Evolutionary conservation across 1,140 invertebrate genomes (phyloP), one percentile per base, ranked within the genome.

Genomic region (Orius laevigatus): DNA sequence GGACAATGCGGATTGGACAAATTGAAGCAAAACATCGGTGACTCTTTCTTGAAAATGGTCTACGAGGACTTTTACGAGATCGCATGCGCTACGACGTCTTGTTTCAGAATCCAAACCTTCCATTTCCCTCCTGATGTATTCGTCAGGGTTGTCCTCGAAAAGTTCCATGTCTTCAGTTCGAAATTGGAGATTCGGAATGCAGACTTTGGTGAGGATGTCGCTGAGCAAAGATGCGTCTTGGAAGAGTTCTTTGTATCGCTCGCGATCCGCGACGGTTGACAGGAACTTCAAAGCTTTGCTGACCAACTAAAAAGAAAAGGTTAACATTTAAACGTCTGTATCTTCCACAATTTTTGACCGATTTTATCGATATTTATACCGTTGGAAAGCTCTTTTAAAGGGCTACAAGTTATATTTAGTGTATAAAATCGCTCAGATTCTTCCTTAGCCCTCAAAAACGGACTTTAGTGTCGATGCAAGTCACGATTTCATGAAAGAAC

Each of bases 61-160:
- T 1, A 84, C 83, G 1, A 97, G 66, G 0, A 89, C 83, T 61
- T 86, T 84, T 1, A 98, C 91, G 48, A 98, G 70, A 72, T 98
- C 94, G 69, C 91, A 95, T 42, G 94, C 92, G 18, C 94, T 85
- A 57, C 93, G 71, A 41, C 94, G 74, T 49, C 94, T 70, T 0
- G 95, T 98, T 62, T 97, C 92, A 31, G 95, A 80, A 67, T 98
- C 94, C n/a, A 91, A 94, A 4, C 94, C 94, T 70, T 98, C 94
- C 53, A 98, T 91, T 68, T 98, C 95, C 41, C 90, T 71, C 34
- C 92, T 69, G 50, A 97, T 95, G 60, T 97, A 98, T 67, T 98
- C 94, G 63, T 98, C 94, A 0, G 93, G 87, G 66, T 96, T 97
- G 60, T 97, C 91, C 66, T 95, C 88, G 68, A 97, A 98, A 32